A percentile compares a stretch with the other conserved stretches of the same genome.
These are phyloP conservation scores for Tympanuchus pallidicinctus DNA, from an alignment of 2,113 vertebrate genomes.

Conservation along the genomic window DNA sequence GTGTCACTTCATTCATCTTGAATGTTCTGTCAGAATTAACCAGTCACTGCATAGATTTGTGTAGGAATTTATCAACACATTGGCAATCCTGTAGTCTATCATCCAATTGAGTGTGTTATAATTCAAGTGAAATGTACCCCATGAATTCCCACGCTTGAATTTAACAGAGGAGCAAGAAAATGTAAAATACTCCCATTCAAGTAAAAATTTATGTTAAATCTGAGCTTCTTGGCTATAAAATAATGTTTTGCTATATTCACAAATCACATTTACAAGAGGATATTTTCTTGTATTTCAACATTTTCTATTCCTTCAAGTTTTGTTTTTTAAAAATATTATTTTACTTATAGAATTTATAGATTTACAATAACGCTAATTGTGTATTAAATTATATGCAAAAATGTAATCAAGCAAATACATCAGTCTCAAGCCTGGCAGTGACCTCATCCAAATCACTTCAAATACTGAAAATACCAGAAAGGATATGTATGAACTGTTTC, in stretches of 20 bases:
- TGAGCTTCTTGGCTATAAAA: neutral
- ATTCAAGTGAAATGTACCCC: neutral
- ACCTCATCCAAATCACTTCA: neutral
- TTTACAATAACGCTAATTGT: neutral
- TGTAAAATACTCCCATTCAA: neutral
- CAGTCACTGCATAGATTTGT: neutral
- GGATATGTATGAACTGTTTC: neutral
- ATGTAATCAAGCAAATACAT: neutral
- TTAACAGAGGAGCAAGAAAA: neutral
- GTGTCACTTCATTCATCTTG: neutral
- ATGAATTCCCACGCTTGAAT: neutral
- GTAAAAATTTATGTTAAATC: neutral
- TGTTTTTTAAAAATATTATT: neutral
- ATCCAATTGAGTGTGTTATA: neutral
- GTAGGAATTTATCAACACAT: neutral
- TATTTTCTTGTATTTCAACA: neutral
- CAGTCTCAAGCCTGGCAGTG: neutral
- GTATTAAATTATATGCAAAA: neutral
- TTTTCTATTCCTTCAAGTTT: neutral
- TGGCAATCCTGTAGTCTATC: constrained; percentile 11
- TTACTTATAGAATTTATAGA: neutral
- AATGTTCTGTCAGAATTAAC: neutral
- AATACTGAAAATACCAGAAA: neutral
- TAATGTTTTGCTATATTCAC: neutral
- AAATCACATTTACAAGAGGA: neutral